Conservation (phyloP, 2,888 invertebrate species). For the Morpho deidamia region DNA sequence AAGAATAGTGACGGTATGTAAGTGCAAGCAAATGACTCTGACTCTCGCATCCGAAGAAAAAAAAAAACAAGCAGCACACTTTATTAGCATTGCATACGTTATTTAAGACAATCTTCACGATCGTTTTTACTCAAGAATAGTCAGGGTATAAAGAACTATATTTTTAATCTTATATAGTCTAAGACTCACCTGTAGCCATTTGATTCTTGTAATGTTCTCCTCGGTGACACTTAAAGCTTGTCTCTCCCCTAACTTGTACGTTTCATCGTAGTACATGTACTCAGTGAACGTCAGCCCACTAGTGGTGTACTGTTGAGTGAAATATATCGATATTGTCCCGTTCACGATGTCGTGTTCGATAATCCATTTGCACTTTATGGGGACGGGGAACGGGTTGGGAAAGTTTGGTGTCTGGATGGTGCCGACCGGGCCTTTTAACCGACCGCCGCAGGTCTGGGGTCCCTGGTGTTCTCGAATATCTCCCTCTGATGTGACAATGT, state of each 20-base stretch:
- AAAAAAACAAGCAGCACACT: too few relatives aligned
- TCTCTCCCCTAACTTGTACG: constrained; percentile 82
- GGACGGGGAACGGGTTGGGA: constrained; percentile 88
- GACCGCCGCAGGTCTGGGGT: constrained; percentile 81
- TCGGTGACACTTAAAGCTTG: constrained; percentile 84
- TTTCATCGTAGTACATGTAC: constrained; percentile 85
- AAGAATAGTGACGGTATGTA: too few relatives aligned
- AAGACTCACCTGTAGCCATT: constrained; percentile 70
- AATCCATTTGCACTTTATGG: constrained; percentile 92
- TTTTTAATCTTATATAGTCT: background rate
- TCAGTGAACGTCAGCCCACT: constrained; percentile 87
- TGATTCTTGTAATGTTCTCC: constrained; percentile 84
- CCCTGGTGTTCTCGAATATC: constrained; percentile 51
- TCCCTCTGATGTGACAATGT: constrained; percentile 42
- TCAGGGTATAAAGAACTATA: too few relatives aligned
- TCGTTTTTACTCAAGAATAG: too few relatives aligned
- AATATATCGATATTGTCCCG: constrained; percentile 89
- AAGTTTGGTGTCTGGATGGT: constrained; percentile 91
- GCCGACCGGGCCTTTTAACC: constrained; percentile 81
- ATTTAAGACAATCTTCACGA: too few relatives aligned
- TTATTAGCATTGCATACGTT: too few relatives aligned
- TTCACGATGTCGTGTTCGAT: constrained; percentile 87
- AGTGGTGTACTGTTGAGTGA: constrained; percentile 92
- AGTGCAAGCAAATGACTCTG: too few relatives aligned
- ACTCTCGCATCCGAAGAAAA: too few relatives aligned